Evolutionary conservation across 2,888 invertebrate genomes (phyloP), one percentile per base, ranked within the genome.

Genomic region (Cistogaster globosa): DNA sequence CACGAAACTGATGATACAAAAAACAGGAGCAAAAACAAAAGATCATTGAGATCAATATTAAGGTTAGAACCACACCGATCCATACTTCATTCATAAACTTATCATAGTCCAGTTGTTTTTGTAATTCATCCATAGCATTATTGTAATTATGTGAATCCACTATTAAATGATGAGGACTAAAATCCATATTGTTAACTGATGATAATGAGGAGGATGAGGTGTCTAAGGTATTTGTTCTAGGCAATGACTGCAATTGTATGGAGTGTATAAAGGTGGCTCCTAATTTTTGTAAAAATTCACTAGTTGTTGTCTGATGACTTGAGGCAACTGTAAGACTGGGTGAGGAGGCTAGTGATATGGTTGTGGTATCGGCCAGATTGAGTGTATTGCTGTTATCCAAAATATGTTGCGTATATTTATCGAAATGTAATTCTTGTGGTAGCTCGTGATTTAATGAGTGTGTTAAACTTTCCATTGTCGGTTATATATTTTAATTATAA

Each of bases 21-120:
- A 95, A 93, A 90, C 95, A 95, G 86, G 94, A 94, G 89, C 94
- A 95, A 91, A 95, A 93, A 89, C 94, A 94, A 89, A 94, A 94
- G 57, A 95, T 93, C 92, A 94, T 94, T 87, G 94, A 94, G 58
- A 95, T 92, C 79, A 95, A 93, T 92, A 95, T 93, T 65, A 95
- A 90, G 18, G 94, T 94, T 69, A 95, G 90, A 45, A 94, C 94
- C 83, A 95, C 93, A 32, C 95, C 94, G 77, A 95, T 94, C 95
- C 95, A 95, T 55, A 95, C 93, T 89, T 95, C 95, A 77, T 94
- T 94, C 90, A 94, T 92, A 89, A 94, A 94, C 87, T 94, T 94
- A 90, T 94, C 94, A 88, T 94, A 94, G 83, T 94, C 94, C 82
- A 91, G 75, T 88, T 92, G 92, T 72, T 92, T 90, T 81, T 92